Base-by-base conservation (phyloP, 2,888 invertebrate genomes). In the Meloe dianella region DNA sequence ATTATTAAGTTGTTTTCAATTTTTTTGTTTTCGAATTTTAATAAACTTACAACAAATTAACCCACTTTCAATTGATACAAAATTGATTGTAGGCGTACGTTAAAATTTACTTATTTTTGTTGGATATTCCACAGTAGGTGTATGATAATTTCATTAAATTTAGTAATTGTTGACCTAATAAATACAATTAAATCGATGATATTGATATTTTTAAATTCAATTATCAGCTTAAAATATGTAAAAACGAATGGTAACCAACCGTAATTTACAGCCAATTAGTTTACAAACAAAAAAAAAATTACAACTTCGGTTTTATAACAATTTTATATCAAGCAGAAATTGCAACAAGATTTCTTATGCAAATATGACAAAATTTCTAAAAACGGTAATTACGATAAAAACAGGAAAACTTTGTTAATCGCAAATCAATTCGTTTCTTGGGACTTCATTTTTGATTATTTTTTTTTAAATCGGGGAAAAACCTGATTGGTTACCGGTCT, bases 61-160 rank as follows among this genome's bases (percentile, higher is more conserved):
- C 66, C 66, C 35, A 66, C 66, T 41, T 57, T 20, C 29, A 54
- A 27, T 60, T 60, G 66, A 54, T 56, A 22, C 57, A 27, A 27
- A 3, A 63, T 60, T 56, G 29, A 30, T 29, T 20, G 66, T 65
- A 30, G 65, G 65, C 24, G 61, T 61, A n/a, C 17, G 58, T 61
- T n/a, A 2, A 20, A 20, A 41, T 65, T 57, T 58, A 61, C 20
- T 20, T 9, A 10, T 47, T 51, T 65, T 58, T 47, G 57, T 24
- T 65, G 65, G n/a, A 58, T 58, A 58, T 58, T 58, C 32, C 14
- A 58, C 30, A 20, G 58, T 58, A 32, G 58, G 58, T 58, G 58
- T n/a, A n/a, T n/a, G 58, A 58, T 14, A 20, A 35, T 58, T 35
- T 58, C 14, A 35, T 32, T 30, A 20, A 35, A 58, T 32, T 58